Base-by-base conservation (phyloP, 92 coral and sea anemone genomes). In the Epizoanthus stellaris region DNA sequence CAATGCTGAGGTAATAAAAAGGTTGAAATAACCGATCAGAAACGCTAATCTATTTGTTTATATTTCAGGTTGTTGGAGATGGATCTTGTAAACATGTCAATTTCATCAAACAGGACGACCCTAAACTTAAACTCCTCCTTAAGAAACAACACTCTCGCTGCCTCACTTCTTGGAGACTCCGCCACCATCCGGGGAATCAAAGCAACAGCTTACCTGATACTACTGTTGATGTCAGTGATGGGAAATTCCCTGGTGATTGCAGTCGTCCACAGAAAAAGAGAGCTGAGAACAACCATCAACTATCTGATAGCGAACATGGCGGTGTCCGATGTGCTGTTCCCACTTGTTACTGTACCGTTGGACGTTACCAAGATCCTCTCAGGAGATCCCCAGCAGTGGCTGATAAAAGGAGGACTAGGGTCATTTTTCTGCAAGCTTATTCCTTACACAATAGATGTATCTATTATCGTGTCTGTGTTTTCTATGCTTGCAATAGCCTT, bases 231-330 rank as follows among this genome's bases (percentile, higher is more conserved):
- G 40, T 58, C 69, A 60, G 1, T 76, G 9, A 42, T 60, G 8
- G 82, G 82, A 4, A 76, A 76, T 60, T 42, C 20, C 57, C 82
- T 76, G 20, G 70, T 76, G 70, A 36, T 59, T 3, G 69, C 53
- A 14, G 11, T 76, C 42, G 82, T 76, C 47, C 38, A 76, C 65
- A 60, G 8, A 36, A 76, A 58, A 9, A 76, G 43, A 10, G 82
- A 76, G 52, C 16, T 76, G 53, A n/a, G 64, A 13, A 58, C 82
- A 59, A n/a, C 82, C 1, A 38, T 76, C 6, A 76, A 76, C 69
- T 76, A 60, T 38, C 17, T 76, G 68, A 76, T 76, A 76, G 69
- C 43, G 36, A 76, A 76, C 19, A 76, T 76, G 82, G 82, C 82
- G 9, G 38, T 60, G 3, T 76, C 82, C 0, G 82, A 76, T 68